A percentile compares a stretch with the other conserved stretches of the same genome.
phyloP scores from a whole-genome alignment of 2,797 vertebrate genomes.

The Myoxocephalus aenaeus region DNA sequence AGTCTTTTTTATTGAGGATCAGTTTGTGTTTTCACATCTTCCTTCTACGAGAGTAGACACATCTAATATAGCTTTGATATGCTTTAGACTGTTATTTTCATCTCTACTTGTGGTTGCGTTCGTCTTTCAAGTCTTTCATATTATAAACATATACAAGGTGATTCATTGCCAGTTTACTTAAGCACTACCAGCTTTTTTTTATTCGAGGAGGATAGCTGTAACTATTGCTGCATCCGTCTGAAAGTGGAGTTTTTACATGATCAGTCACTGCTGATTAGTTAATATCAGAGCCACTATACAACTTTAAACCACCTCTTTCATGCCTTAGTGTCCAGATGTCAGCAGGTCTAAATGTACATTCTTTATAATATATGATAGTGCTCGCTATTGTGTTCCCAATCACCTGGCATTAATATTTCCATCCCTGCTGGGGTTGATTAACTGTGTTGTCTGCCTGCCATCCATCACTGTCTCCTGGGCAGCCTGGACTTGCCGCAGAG shows the following conservation, averaged over 20 bases:
- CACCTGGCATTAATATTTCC: constrained; percentile 77
- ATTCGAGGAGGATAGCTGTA: constrained; percentile 45
- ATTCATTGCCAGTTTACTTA: constrained; percentile 67
- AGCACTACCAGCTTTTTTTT: constrained; percentile 27
- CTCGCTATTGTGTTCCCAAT: constrained; percentile 68
- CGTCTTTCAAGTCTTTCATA: constrained; percentile 73
- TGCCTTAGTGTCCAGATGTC: constrained; percentile 51
- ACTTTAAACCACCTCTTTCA: constrained; percentile 38
- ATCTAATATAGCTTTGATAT: constrained; percentile 84
- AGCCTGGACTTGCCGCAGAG: constrained; percentile 53
- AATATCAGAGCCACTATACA: constrained; percentile 23
- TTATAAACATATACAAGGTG: constrained; percentile 70
- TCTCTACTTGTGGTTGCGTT: constrained; percentile 60
- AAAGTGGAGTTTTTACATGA: constrained; percentile 18
- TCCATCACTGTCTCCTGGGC: constrained; percentile 71
- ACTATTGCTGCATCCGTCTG: constrained; percentile 31
- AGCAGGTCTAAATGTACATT: constrained; percentile 51
- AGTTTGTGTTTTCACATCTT: constrained; percentile 81
- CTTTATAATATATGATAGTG: constrained; percentile 42
- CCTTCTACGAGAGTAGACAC: constrained; percentile 63
- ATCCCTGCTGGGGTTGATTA: constrained; percentile 73
- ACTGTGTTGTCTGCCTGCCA: constrained; percentile 65
- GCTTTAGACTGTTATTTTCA: constrained; percentile 75
- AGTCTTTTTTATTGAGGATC: constrained; percentile 80
- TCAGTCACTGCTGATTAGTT: constrained; percentile 15